Conservation (phyloP, 2,113 vertebrate species). For the Typhlomys cinereus region DNA sequence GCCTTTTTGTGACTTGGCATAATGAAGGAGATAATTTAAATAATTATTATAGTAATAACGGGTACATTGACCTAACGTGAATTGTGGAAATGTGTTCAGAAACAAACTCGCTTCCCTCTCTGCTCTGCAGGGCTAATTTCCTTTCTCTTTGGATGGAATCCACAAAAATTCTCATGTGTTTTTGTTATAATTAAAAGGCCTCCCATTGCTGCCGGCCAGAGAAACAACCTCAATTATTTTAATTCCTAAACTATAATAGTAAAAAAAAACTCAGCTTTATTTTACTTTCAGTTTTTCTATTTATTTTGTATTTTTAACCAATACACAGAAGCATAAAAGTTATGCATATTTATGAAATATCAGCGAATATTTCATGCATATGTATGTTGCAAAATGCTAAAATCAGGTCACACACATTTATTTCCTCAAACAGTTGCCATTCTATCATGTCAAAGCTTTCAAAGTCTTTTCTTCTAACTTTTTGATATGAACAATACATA, state of each 20-base stretch:
- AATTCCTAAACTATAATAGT: not conserved
- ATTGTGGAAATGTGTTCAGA: not conserved
- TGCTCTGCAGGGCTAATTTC: not conserved
- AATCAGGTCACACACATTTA: not conserved
- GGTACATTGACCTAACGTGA: not conserved
- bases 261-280: not conserved
- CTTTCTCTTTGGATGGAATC: not conserved
- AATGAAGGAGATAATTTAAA: not conserved
- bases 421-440: not conserved
- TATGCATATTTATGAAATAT: not conserved
- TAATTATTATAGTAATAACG: not conserved
- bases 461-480: not conserved
- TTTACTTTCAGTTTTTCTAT: not conserved
- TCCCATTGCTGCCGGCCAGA: not conserved
- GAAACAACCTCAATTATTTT: not conserved
- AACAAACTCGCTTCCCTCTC: not conserved
- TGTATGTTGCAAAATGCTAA: not conserved
- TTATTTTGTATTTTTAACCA: not conserved
- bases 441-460: not conserved
- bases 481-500: not conserved
- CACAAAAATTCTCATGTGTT: not conserved
- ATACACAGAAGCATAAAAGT: not conserved
- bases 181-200: conserved; percentile 1
- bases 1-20: not conserved
- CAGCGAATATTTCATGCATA: not conserved